Evolutionary conservation across 1,140 invertebrate species (phyloP), one percentile per base, ranked within the genome.

Genomic region (Holcopasites calliopsidis): DNA sequence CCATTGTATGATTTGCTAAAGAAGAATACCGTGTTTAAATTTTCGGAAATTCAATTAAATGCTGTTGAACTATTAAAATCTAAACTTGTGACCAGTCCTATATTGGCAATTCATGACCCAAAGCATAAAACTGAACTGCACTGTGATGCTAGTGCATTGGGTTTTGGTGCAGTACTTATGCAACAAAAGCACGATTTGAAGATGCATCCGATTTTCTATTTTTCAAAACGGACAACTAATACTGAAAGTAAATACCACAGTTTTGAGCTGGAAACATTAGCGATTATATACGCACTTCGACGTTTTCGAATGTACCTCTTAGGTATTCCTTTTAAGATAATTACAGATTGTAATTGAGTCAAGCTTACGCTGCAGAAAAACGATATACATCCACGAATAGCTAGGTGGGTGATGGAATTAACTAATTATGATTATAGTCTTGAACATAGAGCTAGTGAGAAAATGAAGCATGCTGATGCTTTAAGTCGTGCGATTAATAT

Each of bases 381-480:
- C 1, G 50, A 28, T 7, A 52, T n/a, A n/a, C 26, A 52, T 28
- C 21, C 50, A 13, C 23, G 50, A 11, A 52, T 52, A 4, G 10
- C 23, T 3, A 6, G 50, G 10, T 52, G 50, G 50, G 23, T 52
- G 3, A 4, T 52, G 13, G 21, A 52, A 11, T 18, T 44, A 44
- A 10, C 11, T 2, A 35, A 55, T 40, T 50, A 60, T 42, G 16
- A 72, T 26, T 70, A 16, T 38, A 60, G n/a, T 50, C 35, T 31
- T 44, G 52, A 83, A 89, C 82, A 87, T 33, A 16, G 61, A 8
- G 5, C 18, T 18, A 31, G 28, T 13, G 8, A 5, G 8, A 4
- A 28, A 2, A 50, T 65, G 31, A 16, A 1, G 16, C 61, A 65
- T 10, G 61, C 18, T 10, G 42, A 50, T 33, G n/a, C 44, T 7